Base-by-base conservation (phyloP, 2,113 vertebrate genomes). In the Mixornis gularis region DNA sequence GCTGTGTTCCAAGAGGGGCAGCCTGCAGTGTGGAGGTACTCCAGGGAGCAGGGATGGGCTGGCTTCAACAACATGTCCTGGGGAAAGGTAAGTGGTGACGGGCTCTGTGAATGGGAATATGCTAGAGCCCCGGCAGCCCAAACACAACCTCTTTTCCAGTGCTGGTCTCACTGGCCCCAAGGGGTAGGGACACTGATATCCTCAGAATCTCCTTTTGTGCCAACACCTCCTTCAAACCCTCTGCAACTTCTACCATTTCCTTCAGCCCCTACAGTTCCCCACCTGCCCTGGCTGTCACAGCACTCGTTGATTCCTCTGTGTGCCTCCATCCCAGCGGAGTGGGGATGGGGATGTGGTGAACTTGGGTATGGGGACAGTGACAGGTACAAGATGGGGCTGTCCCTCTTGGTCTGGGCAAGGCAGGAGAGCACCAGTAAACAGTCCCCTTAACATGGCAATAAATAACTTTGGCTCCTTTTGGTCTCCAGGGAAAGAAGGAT, bases 281-380 rank as follows among this genome's bases (percentile, higher is more conserved):
- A 22, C n/a, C 62, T 3, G 0, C 11, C 17, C 44, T 19, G 27
- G n/a, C 29, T 85, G 76, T 18, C 7, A 5, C 55, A 71, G 58
- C 2, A 1, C 26, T 27, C 1, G 0, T 40, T 0, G 0, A 14
- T 76, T 63, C 41, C 62, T 18, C 1, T 13, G 16, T 21, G 32
- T 53, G 32, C 49, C 38, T 72, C 51, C 36, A 36, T 44, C 59
- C 62, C 13, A 0, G 10, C 0, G 0, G 9, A 25, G 4, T 56
- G 63, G 14, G 72, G 43, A 59, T 13, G 66, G 40, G 41, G 69
- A 64, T 20, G 34, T 43, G 18, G 20, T 38, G 48, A 63, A 53
- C 9, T n/a, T 24, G 56, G 48, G 21, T 9, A 16, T 51, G 49
- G 51, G 56, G 56, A 76, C n/a, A 48, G 65, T 17, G 68, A 62